These are phyloP conservation scores for Meleagris gallopavo DNA, from an alignment of 2,113 vertebrate genomes.

Conservation along the genomic window DNA sequence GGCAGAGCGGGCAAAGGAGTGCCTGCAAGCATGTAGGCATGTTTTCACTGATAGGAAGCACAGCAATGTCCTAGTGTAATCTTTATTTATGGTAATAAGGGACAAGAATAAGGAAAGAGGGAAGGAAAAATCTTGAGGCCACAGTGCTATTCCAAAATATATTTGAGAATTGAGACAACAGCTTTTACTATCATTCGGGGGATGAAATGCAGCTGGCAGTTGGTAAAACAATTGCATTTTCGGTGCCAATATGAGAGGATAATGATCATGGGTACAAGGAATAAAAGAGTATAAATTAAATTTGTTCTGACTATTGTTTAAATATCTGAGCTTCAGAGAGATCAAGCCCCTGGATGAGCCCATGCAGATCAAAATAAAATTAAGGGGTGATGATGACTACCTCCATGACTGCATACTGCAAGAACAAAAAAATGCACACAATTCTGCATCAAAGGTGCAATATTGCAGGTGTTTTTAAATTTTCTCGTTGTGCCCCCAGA, in stretches of 20 bases:
- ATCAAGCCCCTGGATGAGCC: neutral
- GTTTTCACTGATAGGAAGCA: neutral
- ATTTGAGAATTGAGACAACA: neutral
- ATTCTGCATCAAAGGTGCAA: neutral
- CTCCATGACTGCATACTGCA: neutral
- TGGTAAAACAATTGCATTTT: neutral
- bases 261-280: neutral
- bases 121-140: neutral
- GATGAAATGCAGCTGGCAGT: neutral
- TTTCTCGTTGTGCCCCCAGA: neutral
- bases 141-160: neutral
- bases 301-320: neutral
- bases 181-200: neutral
- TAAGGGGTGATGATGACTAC: neutral
- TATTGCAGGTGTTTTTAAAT: neutral
- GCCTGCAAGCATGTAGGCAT: neutral
- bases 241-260: neutral
- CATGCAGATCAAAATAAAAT: neutral
- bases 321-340: neutral
- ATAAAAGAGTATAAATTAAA: neutral
- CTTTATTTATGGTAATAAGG: neutral
- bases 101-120: neutral
- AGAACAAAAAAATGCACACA: rapidly evolving
- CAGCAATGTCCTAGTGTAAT: neutral
- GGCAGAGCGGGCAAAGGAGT: neutral